Evolutionary conservation across 2,888 invertebrate genomes (phyloP), one percentile per base, ranked within the genome.

Genomic region (Brachyptera risi): DNA sequence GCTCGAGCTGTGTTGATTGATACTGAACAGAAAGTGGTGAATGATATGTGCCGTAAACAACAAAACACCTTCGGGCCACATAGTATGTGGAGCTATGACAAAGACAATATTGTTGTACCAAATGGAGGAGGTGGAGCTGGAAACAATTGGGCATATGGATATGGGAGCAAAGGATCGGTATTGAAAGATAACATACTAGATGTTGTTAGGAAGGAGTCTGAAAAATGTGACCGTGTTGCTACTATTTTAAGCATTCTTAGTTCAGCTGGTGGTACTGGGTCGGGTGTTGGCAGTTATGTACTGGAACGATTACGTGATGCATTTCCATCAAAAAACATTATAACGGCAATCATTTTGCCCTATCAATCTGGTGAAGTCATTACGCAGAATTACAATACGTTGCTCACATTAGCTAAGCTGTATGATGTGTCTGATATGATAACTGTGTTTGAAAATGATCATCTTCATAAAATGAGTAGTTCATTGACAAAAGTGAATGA

Each of bases 71-170:
- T n/a, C n/a, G n/a, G n/a, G n/a, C n/a, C n/a, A n/a, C n/a, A n/a
- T n/a, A n/a, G n/a, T n/a, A n/a, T n/a, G n/a, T 76, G 75, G 72
- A 65, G 67, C 1, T 79, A 78, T 68, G 70, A 71, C n/a, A 71
- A 72, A 40, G 70, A 69, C 64, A 78, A 76, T 69, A 65, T 78
- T 50, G 70, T 78, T 49, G 73, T 73, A 24, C 73, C 74, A 62
- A 68, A 73, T 13, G 74, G 73, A 23, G 74, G 73, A 23, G 76
- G 76, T 15, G 80, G 80, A 24, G 75, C 78, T 17, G 80, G 77
- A 1, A 81, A 81, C 66, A 81, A 81, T 70, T 81, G 80, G 80
- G 79, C 79, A 0, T 77, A 73, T 61, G 81, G 80, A 31, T 80
- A 79, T 66, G 68, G 68, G 2, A 68, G 68, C n/a, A 78, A 74